Percentiles rank a stretch among this genome's conserved stretches.
phyloP scores from a whole-genome alignment of 2,888 invertebrate species.

The Rhingia rostrata region DNA sequence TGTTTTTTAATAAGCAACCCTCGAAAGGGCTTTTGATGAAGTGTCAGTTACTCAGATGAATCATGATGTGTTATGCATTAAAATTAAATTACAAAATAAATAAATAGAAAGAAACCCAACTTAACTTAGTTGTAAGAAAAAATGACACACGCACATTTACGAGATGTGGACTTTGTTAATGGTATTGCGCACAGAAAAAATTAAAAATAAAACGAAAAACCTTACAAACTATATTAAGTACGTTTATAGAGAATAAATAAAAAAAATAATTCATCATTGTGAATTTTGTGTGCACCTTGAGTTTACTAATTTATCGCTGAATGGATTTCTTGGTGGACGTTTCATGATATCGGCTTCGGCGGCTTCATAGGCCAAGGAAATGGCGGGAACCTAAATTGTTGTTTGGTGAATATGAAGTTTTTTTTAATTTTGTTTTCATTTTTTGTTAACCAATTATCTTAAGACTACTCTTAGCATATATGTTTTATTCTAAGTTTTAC shows the following conservation, averaged over 20 bases:
- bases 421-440: constrained; percentile 53
- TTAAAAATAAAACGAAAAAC: constrained; percentile 22
- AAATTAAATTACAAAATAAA: constrained; percentile 44
- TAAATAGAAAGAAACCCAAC: constrained; percentile 32
- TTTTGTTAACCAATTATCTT: constrained; percentile 51
- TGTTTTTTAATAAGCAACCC: too few relatives aligned
- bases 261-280: constrained; percentile 51
- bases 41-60: too few relatives aligned
- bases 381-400: constrained; percentile 87
- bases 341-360: constrained; percentile 95
- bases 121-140: constrained; percentile 18
- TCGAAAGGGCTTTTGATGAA: too few relatives aligned
- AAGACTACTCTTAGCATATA: constrained; percentile 36
- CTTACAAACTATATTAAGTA: constrained; percentile 68
- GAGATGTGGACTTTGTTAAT: constrained; percentile 59
- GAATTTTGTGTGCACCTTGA: constrained; percentile 82
- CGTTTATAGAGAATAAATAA: constrained; percentile 40
- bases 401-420: constrained; percentile 41
- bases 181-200: neutral
- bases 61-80: constrained; percentile 7
- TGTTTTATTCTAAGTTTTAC: constrained; percentile 23
- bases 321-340: constrained; percentile 91
- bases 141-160: constrained; percentile 43
- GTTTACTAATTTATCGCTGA: constrained; percentile 93
- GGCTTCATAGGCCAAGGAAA: constrained; percentile 93